Conservation (phyloP, 1,140 invertebrate genomes). For the Papilio aristodemus region DNA sequence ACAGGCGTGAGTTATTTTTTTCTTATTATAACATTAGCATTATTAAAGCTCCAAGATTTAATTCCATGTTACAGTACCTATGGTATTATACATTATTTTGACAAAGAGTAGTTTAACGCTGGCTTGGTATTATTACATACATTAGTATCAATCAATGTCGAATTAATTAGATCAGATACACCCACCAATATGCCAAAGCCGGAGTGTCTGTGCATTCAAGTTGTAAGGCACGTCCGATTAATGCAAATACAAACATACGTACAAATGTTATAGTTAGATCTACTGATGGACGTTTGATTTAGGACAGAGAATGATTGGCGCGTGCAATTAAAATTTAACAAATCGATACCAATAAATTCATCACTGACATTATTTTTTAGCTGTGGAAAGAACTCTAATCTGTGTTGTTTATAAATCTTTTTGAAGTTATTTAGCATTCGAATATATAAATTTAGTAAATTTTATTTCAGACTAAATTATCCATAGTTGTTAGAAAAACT, state of each 20-base stretch:
- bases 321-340: neutral
- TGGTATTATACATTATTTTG: constrained; percentile 52
- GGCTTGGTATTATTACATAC: constrained; percentile 54
- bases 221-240: constrained; percentile 23
- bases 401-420: no score
- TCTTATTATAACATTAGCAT: no score
- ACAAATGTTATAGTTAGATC: neutral
- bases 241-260: constrained; percentile 15
- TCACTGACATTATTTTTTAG: no score
- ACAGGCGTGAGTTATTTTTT: no score
- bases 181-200: constrained; percentile 43
- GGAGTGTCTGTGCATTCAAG: constrained; percentile 26
- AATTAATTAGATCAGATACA: constrained; percentile 72
- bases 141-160: constrained; percentile 76
- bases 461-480: no score
- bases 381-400: no score
- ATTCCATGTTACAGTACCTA: neutral
- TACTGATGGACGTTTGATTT: neutral
- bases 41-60: neutral
- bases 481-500: no score
- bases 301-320: constrained; percentile 3
- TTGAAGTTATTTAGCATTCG: no score
- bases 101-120: constrained; percentile 63
- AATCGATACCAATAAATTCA: no score
- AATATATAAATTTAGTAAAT: no score